These are phyloP conservation scores for Trachemys scripta DNA, from an alignment of 2,113 vertebrate species.

Conservation along the genomic window DNA sequence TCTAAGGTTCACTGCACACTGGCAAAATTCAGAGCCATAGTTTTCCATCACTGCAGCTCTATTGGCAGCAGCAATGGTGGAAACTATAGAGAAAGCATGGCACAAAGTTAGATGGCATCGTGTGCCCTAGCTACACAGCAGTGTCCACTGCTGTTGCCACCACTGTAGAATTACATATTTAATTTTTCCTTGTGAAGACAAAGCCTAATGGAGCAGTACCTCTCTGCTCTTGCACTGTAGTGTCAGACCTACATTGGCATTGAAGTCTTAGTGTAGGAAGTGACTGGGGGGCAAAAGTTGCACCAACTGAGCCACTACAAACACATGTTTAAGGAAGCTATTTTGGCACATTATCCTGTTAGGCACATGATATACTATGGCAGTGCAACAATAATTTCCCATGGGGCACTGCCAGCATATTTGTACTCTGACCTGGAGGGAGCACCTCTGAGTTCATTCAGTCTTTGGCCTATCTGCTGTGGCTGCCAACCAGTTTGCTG, in stretches of 20 bases:
- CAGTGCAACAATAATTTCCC: background rate
- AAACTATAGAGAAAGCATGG: background rate
- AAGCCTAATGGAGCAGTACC: background rate
- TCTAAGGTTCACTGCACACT: background rate
- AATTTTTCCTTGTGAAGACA: background rate
- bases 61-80: background rate
- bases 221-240: background rate
- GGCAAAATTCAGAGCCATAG: slow-evolving; percentile 14
- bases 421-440: background rate
- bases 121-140: background rate
- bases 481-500: slow-evolving; percentile 37
- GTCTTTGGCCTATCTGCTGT: background rate
- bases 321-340: background rate
- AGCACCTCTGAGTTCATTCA: slow-evolving; percentile 11
- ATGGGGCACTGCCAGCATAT: background rate
- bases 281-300: background rate
- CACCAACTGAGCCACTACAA: background rate
- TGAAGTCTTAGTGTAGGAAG: background rate
- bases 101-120: background rate
- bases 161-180: background rate
- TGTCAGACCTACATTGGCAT: background rate
- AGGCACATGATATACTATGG: background rate
- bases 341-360: background rate
- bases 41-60: background rate
- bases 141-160: background rate